These are phyloP conservation scores for Smittia sp. DNA, from an alignment of 2,888 invertebrate genomes.

Conservation along the genomic window DNA sequence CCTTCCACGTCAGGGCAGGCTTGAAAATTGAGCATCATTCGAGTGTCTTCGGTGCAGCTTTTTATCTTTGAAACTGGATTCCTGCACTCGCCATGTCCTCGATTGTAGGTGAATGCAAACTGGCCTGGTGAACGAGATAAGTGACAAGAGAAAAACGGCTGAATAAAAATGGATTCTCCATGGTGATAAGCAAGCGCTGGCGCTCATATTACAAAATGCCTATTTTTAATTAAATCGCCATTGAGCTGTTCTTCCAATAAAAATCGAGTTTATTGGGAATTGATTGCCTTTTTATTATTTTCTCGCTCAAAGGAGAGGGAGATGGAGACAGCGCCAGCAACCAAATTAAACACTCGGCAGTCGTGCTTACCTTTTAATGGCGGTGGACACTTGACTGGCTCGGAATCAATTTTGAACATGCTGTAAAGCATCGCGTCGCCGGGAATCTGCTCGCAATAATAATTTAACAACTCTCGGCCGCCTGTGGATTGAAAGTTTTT, in stretches of 20 bases:
- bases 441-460: conserved; percentile 81
- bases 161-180: not conserved
- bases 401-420: conserved; percentile 84
- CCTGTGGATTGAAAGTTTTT: not conserved
- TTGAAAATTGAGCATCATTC: conserved; percentile 75
- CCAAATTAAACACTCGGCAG: not conserved
- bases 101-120: conserved; percentile 35
- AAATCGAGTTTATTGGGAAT: conserved; percentile 33
- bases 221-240: conserved; percentile 37
- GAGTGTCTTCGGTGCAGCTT: conserved; percentile 78
- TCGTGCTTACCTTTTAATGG: conserved; percentile 53
- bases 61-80: conserved; percentile 76
- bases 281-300: conserved; percentile 33
- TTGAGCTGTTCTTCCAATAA: not conserved
- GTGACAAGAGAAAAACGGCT: no score
- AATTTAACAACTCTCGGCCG: conserved; percentile 65
- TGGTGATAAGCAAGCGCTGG: not conserved
- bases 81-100: conserved; percentile 70
- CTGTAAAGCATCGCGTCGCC: conserved; percentile 86
- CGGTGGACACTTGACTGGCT: conserved; percentile 80
- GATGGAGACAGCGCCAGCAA: not conserved
- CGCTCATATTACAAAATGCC: not conserved
- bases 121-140: not conserved
- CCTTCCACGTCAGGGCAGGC: conserved; percentile 76
- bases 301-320: not conserved